phyloP scores from a whole-genome alignment of 2,113 vertebrate species.

The Ageneiosus marmoratus region DNA sequence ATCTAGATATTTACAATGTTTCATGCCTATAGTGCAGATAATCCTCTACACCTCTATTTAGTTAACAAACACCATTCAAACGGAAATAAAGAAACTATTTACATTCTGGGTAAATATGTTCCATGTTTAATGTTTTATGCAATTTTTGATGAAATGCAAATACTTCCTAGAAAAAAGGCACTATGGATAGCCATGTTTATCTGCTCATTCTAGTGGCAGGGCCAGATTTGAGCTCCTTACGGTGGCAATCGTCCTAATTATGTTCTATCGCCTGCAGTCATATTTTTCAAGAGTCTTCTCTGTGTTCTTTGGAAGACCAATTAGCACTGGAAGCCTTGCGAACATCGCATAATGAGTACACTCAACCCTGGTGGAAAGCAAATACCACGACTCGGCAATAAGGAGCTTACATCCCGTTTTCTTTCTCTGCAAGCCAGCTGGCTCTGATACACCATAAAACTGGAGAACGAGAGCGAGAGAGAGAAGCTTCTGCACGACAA shows the following conservation, averaged over 20 bases:
- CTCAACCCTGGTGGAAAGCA: constrained; percentile 63
- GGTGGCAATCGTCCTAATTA: constrained; percentile 68
- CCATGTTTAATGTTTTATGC: constrained; percentile 21
- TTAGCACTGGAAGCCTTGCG: constrained; percentile 64
- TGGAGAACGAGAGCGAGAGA: constrained; percentile 51
- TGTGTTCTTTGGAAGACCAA: constrained; percentile 65
- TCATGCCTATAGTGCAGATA: constrained; percentile 42
- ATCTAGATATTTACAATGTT: constrained; percentile 54
- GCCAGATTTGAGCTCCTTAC: constrained; percentile 59
- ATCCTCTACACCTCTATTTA: constrained; percentile 30
- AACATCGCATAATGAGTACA: constrained; percentile 64
- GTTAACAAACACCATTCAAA: constrained; percentile 55
- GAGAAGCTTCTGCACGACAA: constrained; percentile 60
- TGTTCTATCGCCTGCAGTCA: constrained; percentile 67
- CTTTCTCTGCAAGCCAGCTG: constrained; percentile 65
- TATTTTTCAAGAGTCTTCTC: constrained; percentile 64
- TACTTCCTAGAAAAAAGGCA: constrained; percentile 32
- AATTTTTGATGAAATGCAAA: constrained; percentile 44
- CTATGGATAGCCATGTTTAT: constrained; percentile 54
- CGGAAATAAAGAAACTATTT: constrained; percentile 13
- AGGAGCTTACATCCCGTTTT: constrained; percentile 61
- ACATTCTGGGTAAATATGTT: constrained; percentile 2
- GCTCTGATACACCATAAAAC: constrained; percentile 59
- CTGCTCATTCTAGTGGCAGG: constrained; percentile 40
- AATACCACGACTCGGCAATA: constrained; percentile 66